Percentiles rank a stretch among this genome's conserved stretches.
phyloP scores from a whole-genome alignment of 2,797 vertebrate species.

The Galaxias olidus region DNA sequence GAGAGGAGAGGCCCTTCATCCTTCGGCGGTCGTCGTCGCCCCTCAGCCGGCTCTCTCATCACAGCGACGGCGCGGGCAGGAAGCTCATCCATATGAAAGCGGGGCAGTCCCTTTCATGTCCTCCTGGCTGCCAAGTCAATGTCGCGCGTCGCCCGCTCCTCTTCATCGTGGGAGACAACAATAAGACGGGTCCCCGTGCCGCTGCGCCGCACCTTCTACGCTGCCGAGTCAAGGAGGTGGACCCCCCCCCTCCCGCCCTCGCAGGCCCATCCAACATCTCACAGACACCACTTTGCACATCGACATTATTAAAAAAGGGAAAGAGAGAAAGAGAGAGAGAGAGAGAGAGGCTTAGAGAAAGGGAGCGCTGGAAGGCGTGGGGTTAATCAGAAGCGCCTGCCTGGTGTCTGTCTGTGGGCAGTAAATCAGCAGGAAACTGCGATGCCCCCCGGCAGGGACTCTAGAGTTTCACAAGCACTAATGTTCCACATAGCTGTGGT shows the following conservation, averaged over 20 bases:
- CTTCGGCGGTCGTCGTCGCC: slow-evolving; percentile 16
- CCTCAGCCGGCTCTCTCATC: slow-evolving; percentile 37
- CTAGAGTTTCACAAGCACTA: slow-evolving; percentile 26
- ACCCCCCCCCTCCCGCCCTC: too few species aligned
- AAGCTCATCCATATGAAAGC: slow-evolving; percentile 32
- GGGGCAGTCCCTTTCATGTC: slow-evolving; percentile 46
- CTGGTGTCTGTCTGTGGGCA: slow-evolving; percentile 3
- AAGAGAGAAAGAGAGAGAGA: neutral
- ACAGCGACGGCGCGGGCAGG: slow-evolving; percentile 18
- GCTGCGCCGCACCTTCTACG: neutral
- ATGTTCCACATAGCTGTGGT: slow-evolving; percentile 28
- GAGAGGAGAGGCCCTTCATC: slow-evolving; percentile 13
- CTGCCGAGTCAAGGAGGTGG: too few species aligned
- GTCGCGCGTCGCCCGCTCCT: slow-evolving; percentile 44
- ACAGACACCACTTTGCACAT: too few species aligned
- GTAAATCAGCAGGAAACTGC: slow-evolving; percentile 37
- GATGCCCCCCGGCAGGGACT: slow-evolving; percentile 20
- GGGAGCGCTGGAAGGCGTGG: neutral
- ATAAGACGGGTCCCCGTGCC: slow-evolving; percentile 50
- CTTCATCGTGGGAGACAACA: slow-evolving; percentile 54
- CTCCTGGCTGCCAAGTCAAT: slow-evolving; percentile 37
- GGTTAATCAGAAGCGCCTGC: slow-evolving; percentile 4
- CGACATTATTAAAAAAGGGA: too few species aligned
- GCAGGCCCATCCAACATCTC: too few species aligned
- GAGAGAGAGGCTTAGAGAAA: neutral